phyloP scores from a whole-genome alignment of 2,888 invertebrate genomes.

The Parnassius mnemosyne region DNA sequence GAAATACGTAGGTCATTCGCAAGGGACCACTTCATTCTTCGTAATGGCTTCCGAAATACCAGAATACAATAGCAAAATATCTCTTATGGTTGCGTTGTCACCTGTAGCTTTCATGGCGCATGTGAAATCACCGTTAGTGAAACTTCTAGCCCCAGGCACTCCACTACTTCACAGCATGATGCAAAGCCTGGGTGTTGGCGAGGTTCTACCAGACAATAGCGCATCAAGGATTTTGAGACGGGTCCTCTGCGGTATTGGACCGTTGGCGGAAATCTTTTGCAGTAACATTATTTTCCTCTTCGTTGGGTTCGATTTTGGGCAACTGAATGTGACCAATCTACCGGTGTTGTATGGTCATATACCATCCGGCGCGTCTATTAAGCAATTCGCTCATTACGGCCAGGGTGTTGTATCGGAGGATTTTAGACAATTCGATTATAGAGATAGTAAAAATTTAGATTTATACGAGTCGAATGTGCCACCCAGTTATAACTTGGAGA shows the following conservation, averaged over 20 bases:
- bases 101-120: slow-evolving; percentile 79
- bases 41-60: slow-evolving; percentile 76
- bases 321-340: slow-evolving; percentile 80
- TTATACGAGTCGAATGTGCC: slow-evolving; percentile 50
- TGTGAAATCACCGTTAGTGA: slow-evolving; percentile 54
- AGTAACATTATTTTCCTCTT: slow-evolving; percentile 80
- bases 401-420: slow-evolving; percentile 62
- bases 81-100: slow-evolving; percentile 76
- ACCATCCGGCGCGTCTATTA: slow-evolving; percentile 78
- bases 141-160: slow-evolving; percentile 49
- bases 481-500: slow-evolving; percentile 51
- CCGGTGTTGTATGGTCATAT: slow-evolving; percentile 76
- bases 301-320: slow-evolving; percentile 78
- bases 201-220: slow-evolving; percentile 82
- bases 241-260: slow-evolving; percentile 63
- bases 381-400: slow-evolving; percentile 77
- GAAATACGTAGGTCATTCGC: slow-evolving; percentile 86
- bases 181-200: slow-evolving; percentile 75
- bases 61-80: slow-evolving; percentile 79
- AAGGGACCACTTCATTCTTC: slow-evolving; percentile 82
- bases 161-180: slow-evolving; percentile 41
- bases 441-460: slow-evolving; percentile 43
- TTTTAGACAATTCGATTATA: slow-evolving; percentile 58
- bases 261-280: slow-evolving; percentile 76
- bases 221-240: slow-evolving; percentile 68